A percentile compares a stretch with the other conserved stretches of the same genome.
Conservation (phyloP, 2,113 vertebrate genomes). For the Ptilonorhynchus violaceus region DNA sequence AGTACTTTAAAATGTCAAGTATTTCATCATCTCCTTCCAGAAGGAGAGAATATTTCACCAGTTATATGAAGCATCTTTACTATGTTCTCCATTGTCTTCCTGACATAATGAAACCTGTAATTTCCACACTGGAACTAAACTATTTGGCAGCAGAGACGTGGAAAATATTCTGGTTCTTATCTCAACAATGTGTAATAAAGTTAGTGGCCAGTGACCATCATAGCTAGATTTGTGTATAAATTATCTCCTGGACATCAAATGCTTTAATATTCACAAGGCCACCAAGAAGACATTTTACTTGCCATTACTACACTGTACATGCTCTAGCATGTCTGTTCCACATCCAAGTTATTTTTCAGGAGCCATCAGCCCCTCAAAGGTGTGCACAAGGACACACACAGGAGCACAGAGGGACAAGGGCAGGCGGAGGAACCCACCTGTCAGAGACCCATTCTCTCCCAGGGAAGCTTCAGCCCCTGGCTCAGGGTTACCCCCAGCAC, state of each 20-base stretch:
- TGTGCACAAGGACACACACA: rapidly evolving
- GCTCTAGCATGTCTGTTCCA: not conserved
- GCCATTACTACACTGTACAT: not conserved
- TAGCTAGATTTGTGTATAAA: not conserved
- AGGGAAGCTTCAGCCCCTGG: not conserved
- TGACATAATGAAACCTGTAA: not conserved
- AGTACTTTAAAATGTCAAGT: not conserved
- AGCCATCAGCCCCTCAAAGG: not conserved
- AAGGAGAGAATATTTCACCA: not conserved
- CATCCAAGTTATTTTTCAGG: not conserved
- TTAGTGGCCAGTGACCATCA: not conserved
- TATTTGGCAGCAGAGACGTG: not conserved
- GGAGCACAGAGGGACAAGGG: not conserved
- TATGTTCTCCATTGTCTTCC: not conserved
- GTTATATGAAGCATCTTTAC: not conserved
- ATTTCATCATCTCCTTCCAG: not conserved
- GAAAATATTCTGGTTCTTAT: not conserved
- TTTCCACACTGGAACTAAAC: not conserved
- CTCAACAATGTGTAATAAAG: not conserved
- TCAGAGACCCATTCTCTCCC: not conserved
- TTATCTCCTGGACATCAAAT: not conserved
- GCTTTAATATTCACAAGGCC: not conserved
- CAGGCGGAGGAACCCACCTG: not conserved
- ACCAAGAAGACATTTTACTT: not conserved
- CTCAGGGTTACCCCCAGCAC: not conserved